Evolutionary conservation across 2,888 invertebrate genomes (phyloP).

Genomic region (Microctonus brassicae): DNA sequence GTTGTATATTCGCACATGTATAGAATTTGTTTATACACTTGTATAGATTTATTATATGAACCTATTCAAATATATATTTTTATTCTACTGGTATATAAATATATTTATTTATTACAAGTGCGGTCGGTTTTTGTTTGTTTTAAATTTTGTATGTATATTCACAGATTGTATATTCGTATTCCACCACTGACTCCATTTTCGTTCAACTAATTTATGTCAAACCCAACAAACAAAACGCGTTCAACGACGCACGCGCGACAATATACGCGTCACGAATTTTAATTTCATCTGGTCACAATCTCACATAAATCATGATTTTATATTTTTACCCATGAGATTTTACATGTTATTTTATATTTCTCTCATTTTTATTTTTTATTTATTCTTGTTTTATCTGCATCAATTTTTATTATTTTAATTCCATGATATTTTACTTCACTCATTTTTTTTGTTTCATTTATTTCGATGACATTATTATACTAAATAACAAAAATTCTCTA

Average conservation of each 20-base stretch:
- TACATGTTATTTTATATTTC: neutral
- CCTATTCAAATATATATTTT: too few relatives aligned
- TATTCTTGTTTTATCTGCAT: neutral
- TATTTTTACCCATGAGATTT: neutral
- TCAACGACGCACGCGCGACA: constrained; percentile 8
- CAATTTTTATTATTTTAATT: constrained; percentile 17
- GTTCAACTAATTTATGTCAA: constrained; percentile 46
- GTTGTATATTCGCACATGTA: too few relatives aligned
- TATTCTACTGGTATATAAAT: too few relatives aligned
- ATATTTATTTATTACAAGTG: too few relatives aligned
- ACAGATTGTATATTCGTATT: constrained; percentile 28
- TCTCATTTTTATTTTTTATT: constrained; percentile 8
- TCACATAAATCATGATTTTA: constrained; percentile 23
- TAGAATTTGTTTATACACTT: too few relatives aligned
- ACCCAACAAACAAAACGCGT: constrained; percentile 36
- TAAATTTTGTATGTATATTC: constrained; percentile 8
- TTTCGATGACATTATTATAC: too few relatives aligned
- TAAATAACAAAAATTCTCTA: too few relatives aligned
- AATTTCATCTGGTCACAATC: constrained; percentile 36
- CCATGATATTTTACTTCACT: neutral
- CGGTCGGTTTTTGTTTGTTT: too few relatives aligned
- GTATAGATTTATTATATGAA: too few relatives aligned
- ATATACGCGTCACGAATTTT: constrained; percentile 41
- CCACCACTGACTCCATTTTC: constrained; percentile 30
- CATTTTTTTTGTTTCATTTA: neutral